phyloP scores from a whole-genome alignment of 2,113 vertebrate genomes.

The Psittacula cyanocephala region DNA sequence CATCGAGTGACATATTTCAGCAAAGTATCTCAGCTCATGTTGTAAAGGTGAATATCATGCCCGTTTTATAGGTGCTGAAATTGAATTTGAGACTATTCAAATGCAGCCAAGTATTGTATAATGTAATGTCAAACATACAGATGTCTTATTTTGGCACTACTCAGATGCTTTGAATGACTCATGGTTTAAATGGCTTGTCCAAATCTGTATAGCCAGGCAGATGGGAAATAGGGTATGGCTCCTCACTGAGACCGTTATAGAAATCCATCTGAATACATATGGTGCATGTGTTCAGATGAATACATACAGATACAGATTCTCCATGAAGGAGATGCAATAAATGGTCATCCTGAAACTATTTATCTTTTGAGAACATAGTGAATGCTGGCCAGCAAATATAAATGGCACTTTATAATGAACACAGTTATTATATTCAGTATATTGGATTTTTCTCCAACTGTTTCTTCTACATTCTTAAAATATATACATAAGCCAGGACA shows the following conservation, averaged over 20 bases:
- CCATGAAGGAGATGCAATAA: not conserved
- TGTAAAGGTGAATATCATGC: not conserved
- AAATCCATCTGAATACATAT: not conserved
- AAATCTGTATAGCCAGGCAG: not conserved
- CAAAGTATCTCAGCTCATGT: not conserved
- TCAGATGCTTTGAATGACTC: not conserved
- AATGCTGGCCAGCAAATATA: not conserved
- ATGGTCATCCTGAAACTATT: not conserved
- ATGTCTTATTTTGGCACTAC: not conserved
- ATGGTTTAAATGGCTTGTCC: not conserved
- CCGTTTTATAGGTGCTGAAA: not conserved
- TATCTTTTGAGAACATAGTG: not conserved
- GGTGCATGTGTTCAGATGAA: not conserved
- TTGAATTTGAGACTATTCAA: not conserved
- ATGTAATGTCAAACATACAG: not conserved
- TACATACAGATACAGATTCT: not conserved
- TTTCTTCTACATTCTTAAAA: not conserved
- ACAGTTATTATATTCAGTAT: not conserved
- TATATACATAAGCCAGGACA: not conserved
- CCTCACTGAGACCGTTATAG: not conserved
- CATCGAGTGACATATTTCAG: not conserved
- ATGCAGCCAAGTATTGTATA: not conserved
- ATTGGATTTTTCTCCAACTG: not conserved
- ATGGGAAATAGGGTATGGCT: not conserved
- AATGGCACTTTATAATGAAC: not conserved